Evolutionary conservation across 2,113 vertebrate species (phyloP).

Genomic region (Vidua chalybeata): DNA sequence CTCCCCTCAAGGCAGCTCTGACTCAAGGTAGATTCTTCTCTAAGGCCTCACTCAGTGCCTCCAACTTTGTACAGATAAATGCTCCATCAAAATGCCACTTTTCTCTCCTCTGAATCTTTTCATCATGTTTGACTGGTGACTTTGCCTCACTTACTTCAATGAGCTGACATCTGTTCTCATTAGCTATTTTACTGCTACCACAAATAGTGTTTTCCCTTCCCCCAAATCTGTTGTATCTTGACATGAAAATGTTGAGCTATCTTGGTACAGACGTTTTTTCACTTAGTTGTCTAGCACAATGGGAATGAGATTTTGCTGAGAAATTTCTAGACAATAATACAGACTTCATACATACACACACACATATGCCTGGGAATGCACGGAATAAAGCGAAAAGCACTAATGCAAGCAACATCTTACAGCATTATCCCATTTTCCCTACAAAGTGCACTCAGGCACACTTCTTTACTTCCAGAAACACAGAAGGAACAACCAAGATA

Average conservation of each 20-base stretch:
- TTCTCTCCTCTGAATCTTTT: neutral
- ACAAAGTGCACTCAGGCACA: neutral
- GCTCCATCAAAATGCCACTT: neutral
- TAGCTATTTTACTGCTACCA: constrained; percentile 65
- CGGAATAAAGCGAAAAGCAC: neutral
- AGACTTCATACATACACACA: neutral
- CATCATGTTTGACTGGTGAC: constrained; percentile 17
- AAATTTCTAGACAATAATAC: constrained; percentile 51
- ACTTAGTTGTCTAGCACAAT: constrained; percentile 60
- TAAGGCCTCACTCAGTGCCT: neutral
- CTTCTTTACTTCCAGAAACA: neutral
- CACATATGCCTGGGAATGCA: neutral
- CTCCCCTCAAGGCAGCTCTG: neutral
- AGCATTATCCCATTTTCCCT: neutral
- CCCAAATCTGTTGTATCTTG: constrained; percentile 60
- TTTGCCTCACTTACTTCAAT: constrained; percentile 48
- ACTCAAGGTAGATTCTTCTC: neutral
- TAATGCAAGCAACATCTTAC: neutral
- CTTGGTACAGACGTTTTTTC: constrained; percentile 56
- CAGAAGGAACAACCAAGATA: neutral
- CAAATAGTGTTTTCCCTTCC: constrained; percentile 60
- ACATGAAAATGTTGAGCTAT: constrained; percentile 62
- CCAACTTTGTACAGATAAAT: neutral
- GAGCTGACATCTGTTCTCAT: constrained; percentile 70
- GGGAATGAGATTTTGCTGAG: constrained; percentile 1